These are phyloP conservation scores for Myodes glareolus DNA, from an alignment of 2,113 vertebrate genomes.

Conservation along the genomic window DNA sequence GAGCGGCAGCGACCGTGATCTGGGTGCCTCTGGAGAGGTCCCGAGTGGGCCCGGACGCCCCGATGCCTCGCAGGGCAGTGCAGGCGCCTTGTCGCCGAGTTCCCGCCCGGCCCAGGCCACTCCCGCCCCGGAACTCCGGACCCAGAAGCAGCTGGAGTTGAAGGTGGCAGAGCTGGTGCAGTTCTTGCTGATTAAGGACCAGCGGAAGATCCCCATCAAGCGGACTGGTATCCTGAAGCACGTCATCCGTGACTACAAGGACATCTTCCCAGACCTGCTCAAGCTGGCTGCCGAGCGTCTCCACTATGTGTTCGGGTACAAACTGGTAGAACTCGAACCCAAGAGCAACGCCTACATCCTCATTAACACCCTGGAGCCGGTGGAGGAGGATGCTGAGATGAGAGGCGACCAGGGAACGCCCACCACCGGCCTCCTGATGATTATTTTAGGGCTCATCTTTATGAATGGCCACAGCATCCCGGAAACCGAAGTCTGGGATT, in stretches of 20 bases:
- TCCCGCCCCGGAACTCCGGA: not conserved
- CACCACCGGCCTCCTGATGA: constrained; percentile 90
- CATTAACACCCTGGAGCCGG: constrained; percentile 86
- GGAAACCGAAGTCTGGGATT: constrained; percentile 84
- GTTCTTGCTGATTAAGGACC: constrained; percentile 93
- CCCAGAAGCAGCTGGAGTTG: constrained; percentile 73
- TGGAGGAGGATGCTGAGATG: constrained; percentile 69
- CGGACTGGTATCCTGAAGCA: constrained; percentile 88
- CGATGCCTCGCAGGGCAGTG: not conserved
- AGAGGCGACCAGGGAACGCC: constrained; percentile 84
- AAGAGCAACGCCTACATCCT: constrained; percentile 91
- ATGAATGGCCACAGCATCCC: constrained; percentile 92
- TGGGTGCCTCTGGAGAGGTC: not conserved
- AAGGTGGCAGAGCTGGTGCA: constrained; percentile 92
- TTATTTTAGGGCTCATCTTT: constrained; percentile 92
- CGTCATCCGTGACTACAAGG: constrained; percentile 89
- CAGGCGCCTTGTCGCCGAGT: not conserved
- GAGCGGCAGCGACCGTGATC: not conserved
- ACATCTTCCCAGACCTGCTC: constrained; percentile 87
- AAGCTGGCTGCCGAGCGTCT: constrained; percentile 83
- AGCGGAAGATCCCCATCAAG: constrained; percentile 92
- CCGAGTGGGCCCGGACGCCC: constrained; percentile 4
- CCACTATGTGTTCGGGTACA: constrained; percentile 92
- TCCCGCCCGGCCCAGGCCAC: not conserved
- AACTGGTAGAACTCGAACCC: constrained; percentile 90